Conservation (phyloP, 2,113 vertebrate genomes). For the Drymodes brunneopygia region DNA sequence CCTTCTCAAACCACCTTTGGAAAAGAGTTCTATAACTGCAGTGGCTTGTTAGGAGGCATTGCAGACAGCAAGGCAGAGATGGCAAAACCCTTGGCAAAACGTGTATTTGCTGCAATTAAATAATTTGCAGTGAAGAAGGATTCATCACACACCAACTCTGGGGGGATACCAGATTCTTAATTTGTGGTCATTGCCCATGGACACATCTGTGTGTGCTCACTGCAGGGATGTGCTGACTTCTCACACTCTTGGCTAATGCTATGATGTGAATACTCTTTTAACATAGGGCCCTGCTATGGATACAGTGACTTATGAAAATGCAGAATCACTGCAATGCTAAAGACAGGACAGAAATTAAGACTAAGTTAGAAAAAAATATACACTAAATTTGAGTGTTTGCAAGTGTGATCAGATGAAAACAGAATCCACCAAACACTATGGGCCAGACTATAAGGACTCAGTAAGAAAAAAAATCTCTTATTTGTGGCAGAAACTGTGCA, state of each 20-base stretch:
- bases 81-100: neutral
- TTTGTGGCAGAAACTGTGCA: neutral
- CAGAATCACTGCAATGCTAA: neutral
- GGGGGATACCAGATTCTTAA: neutral
- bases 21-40: neutral
- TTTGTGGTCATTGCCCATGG: neutral
- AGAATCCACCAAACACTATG: neutral
- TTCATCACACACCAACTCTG: neutral
- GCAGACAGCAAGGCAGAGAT: neutral
- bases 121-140: neutral
- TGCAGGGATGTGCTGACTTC: neutral
- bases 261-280: neutral
- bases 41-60: neutral
- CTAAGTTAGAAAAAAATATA: neutral
- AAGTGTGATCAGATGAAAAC: neutral
- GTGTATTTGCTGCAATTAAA: neutral
- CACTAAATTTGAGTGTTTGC: neutral
- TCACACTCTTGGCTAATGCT: neutral
- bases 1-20: neutral
- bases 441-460: neutral
- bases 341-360: neutral
- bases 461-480: neutral
- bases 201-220: neutral
- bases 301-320: neutral
- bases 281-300: neutral